Conservation (phyloP, 2,888 invertebrate species). For the Ypsolopha sequella region DNA sequence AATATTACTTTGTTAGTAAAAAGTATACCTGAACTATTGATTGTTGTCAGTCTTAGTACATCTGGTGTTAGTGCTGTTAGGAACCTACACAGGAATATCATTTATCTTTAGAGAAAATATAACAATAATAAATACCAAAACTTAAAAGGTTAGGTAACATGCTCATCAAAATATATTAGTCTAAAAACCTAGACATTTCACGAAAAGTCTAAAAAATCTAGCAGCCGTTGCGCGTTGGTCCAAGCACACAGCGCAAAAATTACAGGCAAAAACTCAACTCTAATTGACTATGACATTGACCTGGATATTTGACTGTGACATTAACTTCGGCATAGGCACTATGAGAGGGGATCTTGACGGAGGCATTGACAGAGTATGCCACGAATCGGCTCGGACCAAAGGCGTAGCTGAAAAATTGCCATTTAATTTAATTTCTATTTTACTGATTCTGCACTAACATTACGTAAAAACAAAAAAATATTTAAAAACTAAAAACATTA, state of each 20-base stretch:
- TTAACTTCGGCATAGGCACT: conserved; percentile 25
- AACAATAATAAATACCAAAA: no score
- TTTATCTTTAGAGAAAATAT: conserved; percentile 10
- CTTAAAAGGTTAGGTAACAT: no score
- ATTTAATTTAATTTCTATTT: background rate
- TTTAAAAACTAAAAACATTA: conserved; percentile 18
- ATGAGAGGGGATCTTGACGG: conserved; percentile 58
- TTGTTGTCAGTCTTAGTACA: conserved; percentile 67
- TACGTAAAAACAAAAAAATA: conserved; percentile 6
- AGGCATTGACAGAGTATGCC: conserved; percentile 66
- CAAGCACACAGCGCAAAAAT: conserved; percentile 34
- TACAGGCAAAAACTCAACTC: conserved; percentile 28
- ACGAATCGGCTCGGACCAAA: conserved; percentile 69
- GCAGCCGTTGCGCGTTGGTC: conserved; percentile 29
- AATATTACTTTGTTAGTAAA: conserved; percentile 5
- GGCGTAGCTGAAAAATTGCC: conserved; percentile 44
- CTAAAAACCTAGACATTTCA: background rate
- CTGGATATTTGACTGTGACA: background rate
- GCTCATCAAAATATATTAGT: background rate
- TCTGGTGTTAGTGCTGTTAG: conserved; percentile 69
- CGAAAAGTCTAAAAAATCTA: no score
- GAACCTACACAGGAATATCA: conserved; percentile 54
- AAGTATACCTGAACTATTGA: conserved; percentile 61
- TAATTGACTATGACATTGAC: background rate
- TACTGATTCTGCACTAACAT: conserved; percentile 7